These are phyloP conservation scores for Choristoneura fumiferana DNA, from an alignment of 1,140 invertebrate species.

Conservation along the genomic window DNA sequence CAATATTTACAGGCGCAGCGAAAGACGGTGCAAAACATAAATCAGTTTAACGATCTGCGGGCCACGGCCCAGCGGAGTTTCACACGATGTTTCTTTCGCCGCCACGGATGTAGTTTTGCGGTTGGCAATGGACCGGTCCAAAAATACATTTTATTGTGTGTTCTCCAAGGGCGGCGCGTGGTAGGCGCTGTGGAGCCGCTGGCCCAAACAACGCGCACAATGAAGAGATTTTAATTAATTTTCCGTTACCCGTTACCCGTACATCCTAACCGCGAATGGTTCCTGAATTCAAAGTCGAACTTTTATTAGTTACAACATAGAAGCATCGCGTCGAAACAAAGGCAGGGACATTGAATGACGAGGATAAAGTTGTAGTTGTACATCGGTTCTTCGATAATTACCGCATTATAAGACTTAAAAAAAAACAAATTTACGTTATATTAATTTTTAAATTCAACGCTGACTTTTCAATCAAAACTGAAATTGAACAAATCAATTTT, in stretches of 20 bases:
- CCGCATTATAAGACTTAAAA: too few relatives aligned
- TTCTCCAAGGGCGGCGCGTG: constrained; percentile 61
- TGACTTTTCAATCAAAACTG: too few relatives aligned
- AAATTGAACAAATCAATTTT: too few relatives aligned
- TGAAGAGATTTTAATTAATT: constrained; percentile 1
- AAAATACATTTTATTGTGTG: constrained; percentile 69
- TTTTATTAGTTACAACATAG: constrained; percentile 4
- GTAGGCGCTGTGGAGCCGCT: constrained; percentile 39
- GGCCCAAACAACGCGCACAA: constrained; percentile 12
- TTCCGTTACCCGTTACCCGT: constrained; percentile 4
- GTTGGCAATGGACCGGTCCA: constrained; percentile 66
- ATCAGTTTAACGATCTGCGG: constrained; percentile 6
- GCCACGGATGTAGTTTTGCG: constrained; percentile 51
- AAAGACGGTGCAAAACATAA: constrained; percentile 11
- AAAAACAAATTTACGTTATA: too few relatives aligned
- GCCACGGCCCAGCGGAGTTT: constrained; percentile 20
- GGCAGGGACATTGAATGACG: too few relatives aligned
- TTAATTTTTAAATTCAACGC: too few relatives aligned
- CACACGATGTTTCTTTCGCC: constrained; percentile 56
- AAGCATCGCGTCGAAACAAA: too few relatives aligned
- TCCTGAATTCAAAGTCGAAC: constrained; percentile 26
- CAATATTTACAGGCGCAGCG: constrained; percentile 12
- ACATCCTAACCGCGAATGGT: constrained; percentile 49
- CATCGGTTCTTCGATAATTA: too few relatives aligned
- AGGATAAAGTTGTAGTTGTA: too few relatives aligned